A percentile compares a stretch with the other conserved stretches of the same genome.
Evolutionary conservation across 2,797 vertebrate species (phyloP).

Genomic region (Mionectes olivaceus): DNA sequence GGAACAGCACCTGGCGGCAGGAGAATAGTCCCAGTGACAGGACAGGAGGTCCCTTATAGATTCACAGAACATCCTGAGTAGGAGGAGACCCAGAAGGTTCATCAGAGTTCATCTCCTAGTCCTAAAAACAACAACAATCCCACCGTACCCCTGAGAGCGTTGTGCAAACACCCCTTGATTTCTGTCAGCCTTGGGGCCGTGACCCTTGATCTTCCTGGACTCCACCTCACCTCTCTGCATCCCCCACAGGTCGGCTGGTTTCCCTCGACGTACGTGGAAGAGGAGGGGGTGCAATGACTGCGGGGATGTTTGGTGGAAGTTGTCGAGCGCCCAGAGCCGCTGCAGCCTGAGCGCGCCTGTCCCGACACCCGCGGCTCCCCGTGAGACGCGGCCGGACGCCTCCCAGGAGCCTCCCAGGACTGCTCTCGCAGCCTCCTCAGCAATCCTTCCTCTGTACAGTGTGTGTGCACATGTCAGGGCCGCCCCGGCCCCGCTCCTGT

Average conservation of each 20-base stretch:
- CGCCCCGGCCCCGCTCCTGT: background rate
- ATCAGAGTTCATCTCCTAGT: accelerated
- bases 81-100: too few relatives aligned
- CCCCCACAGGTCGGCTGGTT: constrained; percentile 95
- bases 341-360: constrained; percentile 58
- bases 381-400: background rate
- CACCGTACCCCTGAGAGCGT: background rate
- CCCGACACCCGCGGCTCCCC: background rate
- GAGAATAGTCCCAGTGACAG: background rate
- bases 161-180: background rate
- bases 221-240: background rate
- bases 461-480: background rate
- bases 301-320: background rate
- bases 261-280: constrained; percentile 97
- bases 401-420: constrained; percentile 28
- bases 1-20: accelerated
- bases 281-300: constrained; percentile 90
- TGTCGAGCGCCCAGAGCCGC: background rate
- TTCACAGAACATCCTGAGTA: too few relatives aligned
- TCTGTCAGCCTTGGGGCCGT: accelerated
- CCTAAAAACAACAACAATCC: background rate
- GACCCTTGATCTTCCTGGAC: background rate
- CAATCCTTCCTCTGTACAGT: background rate
- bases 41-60: background rate
- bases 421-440: background rate